These are phyloP conservation scores for Cynocephalus volans DNA, from an alignment of 2,113 vertebrate genomes.

Conservation along the genomic window DNA sequence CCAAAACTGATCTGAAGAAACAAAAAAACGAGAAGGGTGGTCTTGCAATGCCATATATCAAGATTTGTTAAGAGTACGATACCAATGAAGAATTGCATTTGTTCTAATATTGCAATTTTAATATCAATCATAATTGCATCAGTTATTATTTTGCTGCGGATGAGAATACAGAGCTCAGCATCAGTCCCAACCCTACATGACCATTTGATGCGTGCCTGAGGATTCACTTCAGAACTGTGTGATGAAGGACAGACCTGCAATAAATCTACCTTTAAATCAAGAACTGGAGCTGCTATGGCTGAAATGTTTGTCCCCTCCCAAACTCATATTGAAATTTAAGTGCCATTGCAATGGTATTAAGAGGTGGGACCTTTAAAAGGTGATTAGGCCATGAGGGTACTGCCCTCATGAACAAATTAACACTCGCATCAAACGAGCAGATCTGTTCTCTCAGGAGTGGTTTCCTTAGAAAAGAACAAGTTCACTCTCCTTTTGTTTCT, in stretches of 20 bases:
- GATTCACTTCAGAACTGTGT: background rate
- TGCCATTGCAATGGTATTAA: no score
- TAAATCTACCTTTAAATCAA: background rate
- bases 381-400: background rate
- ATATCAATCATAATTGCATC: no score
- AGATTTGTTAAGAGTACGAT: background rate
- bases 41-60: background rate
- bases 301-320: background rate
- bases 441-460: background rate
- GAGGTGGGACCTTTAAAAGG: background rate
- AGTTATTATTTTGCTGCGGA: no score
- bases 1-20: background rate
- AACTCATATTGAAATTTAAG: background rate
- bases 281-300: background rate
- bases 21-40: background rate
- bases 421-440: background rate
- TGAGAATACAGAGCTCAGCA: no score
- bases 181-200: fast-evolving
- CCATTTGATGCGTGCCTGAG: background rate
- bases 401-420: background rate
- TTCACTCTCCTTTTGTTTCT: background rate
- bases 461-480: background rate
- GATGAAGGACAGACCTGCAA: background rate
- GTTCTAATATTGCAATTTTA: no score
- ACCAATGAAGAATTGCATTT: fast-evolving